Percentiles rank a stretch among this genome's conserved stretches.
Evolutionary conservation across 2,888 invertebrate species (phyloP).

Genomic region (Calephelis perditalis): DNA sequence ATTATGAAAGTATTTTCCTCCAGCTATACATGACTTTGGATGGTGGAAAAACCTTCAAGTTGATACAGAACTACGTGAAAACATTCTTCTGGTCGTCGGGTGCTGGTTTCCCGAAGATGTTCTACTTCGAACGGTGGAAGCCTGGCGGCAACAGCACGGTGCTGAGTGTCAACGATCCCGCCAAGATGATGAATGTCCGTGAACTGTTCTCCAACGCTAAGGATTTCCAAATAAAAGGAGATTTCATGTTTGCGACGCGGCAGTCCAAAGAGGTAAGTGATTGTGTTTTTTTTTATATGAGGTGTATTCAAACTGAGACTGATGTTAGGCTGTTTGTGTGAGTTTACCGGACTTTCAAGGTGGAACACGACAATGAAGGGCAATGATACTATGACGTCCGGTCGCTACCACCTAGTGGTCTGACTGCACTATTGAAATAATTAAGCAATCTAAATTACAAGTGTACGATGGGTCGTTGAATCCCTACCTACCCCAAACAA

Average conservation of each 20-base stretch:
- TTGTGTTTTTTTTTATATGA: neutral
- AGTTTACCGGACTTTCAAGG: too few species aligned
- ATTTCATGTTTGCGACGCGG: slow-evolving; percentile 91
- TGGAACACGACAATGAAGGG: too few species aligned
- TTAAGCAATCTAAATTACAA: too few species aligned
- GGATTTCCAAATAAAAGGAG: slow-evolving; percentile 89
- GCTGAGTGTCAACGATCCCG: slow-evolving; percentile 79
- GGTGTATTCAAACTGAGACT: neutral
- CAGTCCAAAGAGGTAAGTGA: slow-evolving; percentile 78
- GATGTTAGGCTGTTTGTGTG: too few species aligned
- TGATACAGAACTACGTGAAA: slow-evolving; percentile 85
- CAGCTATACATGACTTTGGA: slow-evolving; percentile 88
- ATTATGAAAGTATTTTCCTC: slow-evolving; percentile 28
- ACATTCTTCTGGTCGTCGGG: slow-evolving; percentile 85
- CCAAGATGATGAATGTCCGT: slow-evolving; percentile 68
- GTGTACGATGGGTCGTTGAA: too few species aligned
- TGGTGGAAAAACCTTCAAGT: slow-evolving; percentile 84
- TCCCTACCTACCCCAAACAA: too few species aligned
- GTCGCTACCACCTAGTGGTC: too few species aligned
- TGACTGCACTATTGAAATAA: too few species aligned
- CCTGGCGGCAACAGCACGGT: slow-evolving; percentile 82
- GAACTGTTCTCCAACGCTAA: slow-evolving; percentile 83
- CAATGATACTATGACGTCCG: too few species aligned
- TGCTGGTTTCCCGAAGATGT: slow-evolving; percentile 62
- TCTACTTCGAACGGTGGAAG: slow-evolving; percentile 85